Base-by-base conservation (phyloP, 2,113 vertebrate genomes). In the Bos javanicus region DNA sequence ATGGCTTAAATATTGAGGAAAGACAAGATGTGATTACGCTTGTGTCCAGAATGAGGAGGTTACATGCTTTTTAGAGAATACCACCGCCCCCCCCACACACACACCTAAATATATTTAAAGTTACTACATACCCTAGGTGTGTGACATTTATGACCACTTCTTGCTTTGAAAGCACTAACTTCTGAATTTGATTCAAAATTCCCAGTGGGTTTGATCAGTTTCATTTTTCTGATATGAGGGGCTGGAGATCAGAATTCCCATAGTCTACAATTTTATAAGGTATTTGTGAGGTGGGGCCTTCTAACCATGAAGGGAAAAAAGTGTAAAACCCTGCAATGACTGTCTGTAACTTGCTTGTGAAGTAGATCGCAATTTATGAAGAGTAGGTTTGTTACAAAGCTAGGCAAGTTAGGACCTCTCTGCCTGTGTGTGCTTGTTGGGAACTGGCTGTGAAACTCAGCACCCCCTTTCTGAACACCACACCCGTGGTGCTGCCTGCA, bases 1-100 rank as follows among this genome's bases (percentile, higher is more conserved):
- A 90, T 97, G 97, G 98, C 98, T 99, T 98, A 96, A 98, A 98
- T 25, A 76, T 98, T 97, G 96, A 98, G 97, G 96, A 98, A 98
- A 98, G 98, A 98, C 33, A 78, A 98, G 74, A 98, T 88, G 80
- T 36, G 90, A 96, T 95, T 98, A 90, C 78, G 80, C 93, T 98
- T 30, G 43, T 88, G 89, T 89, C 28, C 78, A 54, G 52, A 52
- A 89, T 11, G 62, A 92, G 39, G 39, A 90, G 46, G 62, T 28
- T 23, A 39, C 23, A 23, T 23, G 17, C 23, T 39, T 54, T 80
- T 93, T 57, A 92, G 82, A 81, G 30, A 74, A 17, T 25, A 56
- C 8, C 17, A 2, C 81, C 92, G 52, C 56, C 60, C 16, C n/a
- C 54, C 14, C 7, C 83, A 82, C 59, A 12, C 48, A 64, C 43